These are phyloP conservation scores for Drosophila setifemur DNA, from an alignment of 1,140 invertebrate species.

Conservation along the genomic window DNA sequence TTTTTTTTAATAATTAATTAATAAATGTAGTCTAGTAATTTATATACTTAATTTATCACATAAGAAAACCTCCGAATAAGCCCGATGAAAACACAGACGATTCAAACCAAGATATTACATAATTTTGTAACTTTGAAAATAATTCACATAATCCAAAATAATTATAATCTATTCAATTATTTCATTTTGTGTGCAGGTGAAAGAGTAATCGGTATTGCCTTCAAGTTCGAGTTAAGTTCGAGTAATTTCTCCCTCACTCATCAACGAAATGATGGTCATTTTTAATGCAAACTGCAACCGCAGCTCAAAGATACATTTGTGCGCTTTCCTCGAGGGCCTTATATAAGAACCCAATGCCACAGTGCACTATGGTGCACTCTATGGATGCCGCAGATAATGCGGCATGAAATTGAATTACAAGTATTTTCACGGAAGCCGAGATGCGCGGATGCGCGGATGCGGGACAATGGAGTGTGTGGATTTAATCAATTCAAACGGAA, in stretches of 20 bases:
- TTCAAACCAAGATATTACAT: too few relatives aligned
- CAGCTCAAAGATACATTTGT: conserved; percentile 9
- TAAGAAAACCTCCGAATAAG: too few relatives aligned
- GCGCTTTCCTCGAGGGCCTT: conserved; percentile 29
- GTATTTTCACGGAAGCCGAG: conserved; percentile 57
- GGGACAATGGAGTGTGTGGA: conserved; percentile 38
- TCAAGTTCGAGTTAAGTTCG: neutral
- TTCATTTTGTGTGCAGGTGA: conserved; percentile 1
- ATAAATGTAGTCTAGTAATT: too few relatives aligned
- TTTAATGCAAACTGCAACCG: conserved; percentile 13
- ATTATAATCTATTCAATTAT: neutral
- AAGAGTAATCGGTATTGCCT: conserved; percentile 27
- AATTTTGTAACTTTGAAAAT: too few relatives aligned
- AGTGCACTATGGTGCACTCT: too few relatives aligned
- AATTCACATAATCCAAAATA: too few relatives aligned
- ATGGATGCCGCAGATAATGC: conserved; percentile 47
- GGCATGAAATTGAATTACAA: conserved; percentile 71
- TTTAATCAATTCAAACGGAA: conserved; percentile 65
- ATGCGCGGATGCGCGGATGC: conserved; percentile 25
- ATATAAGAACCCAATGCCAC: conserved; percentile 51
- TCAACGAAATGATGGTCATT: conserved; percentile 13
- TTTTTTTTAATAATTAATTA: too few relatives aligned
- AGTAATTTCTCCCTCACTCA: conserved; percentile 41
- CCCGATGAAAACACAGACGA: too few relatives aligned
- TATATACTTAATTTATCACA: too few relatives aligned